Base-by-base conservation (phyloP, 1,140 invertebrate species). In the Chionoecetes opilio region DNA sequence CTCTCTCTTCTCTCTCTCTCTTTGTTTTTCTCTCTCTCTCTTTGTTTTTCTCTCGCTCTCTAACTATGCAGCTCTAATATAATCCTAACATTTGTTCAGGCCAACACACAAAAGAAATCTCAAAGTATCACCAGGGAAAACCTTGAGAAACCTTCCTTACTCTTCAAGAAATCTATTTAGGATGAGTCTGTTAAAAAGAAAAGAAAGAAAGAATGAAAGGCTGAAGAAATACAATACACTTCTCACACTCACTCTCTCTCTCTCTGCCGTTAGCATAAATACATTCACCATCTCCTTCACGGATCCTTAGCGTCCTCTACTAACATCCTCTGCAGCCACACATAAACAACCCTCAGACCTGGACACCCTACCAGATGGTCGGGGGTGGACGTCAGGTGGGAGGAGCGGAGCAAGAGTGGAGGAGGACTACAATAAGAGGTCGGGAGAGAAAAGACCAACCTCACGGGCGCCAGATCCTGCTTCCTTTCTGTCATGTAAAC, bases 141-240 rank as follows among this genome's bases (percentile, higher is more conserved):
- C n/a, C 63, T 75, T 75, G 21, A 53, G 46, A 53, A 53, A 53
- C 0, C 63, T 75, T n/a, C n/a, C 63, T 26, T n/a, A 75, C 21
- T 75, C 63, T n/a, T 75, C n/a, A 26, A 75, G n/a, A 75, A 75
- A 75, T 75, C 11, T 75, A 75, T 75, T 75, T 75, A 75, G 63
- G 21, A 75, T 2, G 63, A 75, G 11, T 75, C 21, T 11, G 63
- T 75, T 75, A n/a, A n/a, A 14, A 46, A 14, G 41, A 46, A 46
- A 53, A 53, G 21, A 53, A 53, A 53, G 46, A 53, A 53, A 53
- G 46, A 53, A 53, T 53, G 11, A 75, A 75, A 11, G 63, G 21
- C 63, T 75, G 63, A 75, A 75, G 63, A 75, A 75, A 75, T 75
- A 75, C 63, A 75, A 75, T n/a, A 75, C 63, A 75, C 9, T n/a